Evolutionary conservation across 2,113 vertebrate species (phyloP).

Genomic region (Myrmecobius fasciatus): DNA sequence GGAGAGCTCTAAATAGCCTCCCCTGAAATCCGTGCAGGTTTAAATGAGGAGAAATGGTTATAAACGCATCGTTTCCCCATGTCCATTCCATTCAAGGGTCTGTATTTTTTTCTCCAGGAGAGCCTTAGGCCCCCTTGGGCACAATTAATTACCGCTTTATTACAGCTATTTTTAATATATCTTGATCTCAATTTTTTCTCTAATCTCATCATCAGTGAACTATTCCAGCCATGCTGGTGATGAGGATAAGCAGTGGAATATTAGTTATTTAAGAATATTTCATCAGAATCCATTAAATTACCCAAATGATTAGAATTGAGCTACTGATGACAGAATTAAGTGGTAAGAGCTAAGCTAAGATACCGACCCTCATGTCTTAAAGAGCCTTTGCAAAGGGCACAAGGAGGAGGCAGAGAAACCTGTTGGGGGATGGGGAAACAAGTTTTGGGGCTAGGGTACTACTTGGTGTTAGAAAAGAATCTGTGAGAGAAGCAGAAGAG

Average conservation of each 20-base stretch:
- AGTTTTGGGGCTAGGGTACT: not conserved
- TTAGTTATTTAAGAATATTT: constrained; percentile 66
- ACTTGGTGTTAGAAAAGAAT: not conserved
- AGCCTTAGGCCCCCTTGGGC: constrained; percentile 52
- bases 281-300: constrained; percentile 70
- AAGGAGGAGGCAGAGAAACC: not conserved
- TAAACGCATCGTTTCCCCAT: constrained; percentile 33
- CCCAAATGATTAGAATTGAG: constrained; percentile 66
- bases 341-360: constrained; percentile 39
- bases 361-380: constrained; percentile 45
- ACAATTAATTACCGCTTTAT: constrained; percentile 60
- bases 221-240: constrained; percentile 64
- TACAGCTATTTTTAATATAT: constrained; percentile 70
- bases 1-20: constrained; percentile 23
- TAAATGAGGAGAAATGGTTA: constrained; percentile 52
- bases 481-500: not conserved
- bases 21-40: constrained; percentile 41
- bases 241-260: constrained; percentile 60
- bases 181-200: constrained; percentile 27
- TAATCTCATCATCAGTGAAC: constrained; percentile 72
- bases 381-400: constrained; percentile 7
- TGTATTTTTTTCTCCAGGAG: constrained; percentile 40
- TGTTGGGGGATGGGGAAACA: not conserved
- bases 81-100: not conserved
- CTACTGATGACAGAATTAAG: constrained; percentile 48